Evolutionary conservation across 1,140 invertebrate genomes (phyloP).

Genomic region (Lordiphosa mommai): DNA sequence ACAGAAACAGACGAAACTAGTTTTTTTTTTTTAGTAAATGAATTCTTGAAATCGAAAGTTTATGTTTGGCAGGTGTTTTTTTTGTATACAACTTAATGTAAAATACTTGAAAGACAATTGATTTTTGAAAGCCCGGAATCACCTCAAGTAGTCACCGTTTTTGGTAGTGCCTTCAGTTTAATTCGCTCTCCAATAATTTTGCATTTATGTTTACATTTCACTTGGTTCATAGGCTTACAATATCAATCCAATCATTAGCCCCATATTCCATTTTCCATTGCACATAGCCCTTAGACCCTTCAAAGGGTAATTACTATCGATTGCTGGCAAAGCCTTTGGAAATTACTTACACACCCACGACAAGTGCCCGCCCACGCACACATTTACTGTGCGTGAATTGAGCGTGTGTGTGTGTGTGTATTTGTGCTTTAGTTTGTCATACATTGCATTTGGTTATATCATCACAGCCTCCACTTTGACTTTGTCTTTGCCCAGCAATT

Average conservation of each 20-base stretch:
- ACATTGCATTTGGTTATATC: conserved; percentile 1
- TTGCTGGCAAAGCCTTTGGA: background rate
- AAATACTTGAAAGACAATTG: too few relatives aligned
- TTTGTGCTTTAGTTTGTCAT: conserved; percentile 27
- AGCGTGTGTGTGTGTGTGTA: conserved; percentile 19
- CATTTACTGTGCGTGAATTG: conserved; percentile 3
- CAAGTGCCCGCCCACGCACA: conserved; percentile 1
- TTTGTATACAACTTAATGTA: too few relatives aligned
- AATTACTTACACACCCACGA: background rate
- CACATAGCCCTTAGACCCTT: background rate
- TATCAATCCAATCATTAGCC: conserved; percentile 2
- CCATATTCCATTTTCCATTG: background rate
- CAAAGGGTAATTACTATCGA: conserved; percentile 5
- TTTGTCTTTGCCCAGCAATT: conserved; percentile 5
- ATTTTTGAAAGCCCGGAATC: too few relatives aligned
- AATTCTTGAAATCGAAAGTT: too few relatives aligned
- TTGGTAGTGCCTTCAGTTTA: too few relatives aligned
- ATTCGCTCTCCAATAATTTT: too few relatives aligned
- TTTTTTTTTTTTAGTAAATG: too few relatives aligned
- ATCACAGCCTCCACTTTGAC: background rate
- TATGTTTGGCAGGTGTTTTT: too few relatives aligned
- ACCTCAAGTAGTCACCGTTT: too few relatives aligned
- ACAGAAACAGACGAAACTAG: conserved; percentile 26
- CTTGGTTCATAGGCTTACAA: conserved; percentile 2
- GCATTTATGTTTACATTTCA: too few relatives aligned